Evolutionary conservation across 2,888 invertebrate species (phyloP), one percentile per base, ranked within the genome.

Genomic region (Ornithoptera priamus): DNA sequence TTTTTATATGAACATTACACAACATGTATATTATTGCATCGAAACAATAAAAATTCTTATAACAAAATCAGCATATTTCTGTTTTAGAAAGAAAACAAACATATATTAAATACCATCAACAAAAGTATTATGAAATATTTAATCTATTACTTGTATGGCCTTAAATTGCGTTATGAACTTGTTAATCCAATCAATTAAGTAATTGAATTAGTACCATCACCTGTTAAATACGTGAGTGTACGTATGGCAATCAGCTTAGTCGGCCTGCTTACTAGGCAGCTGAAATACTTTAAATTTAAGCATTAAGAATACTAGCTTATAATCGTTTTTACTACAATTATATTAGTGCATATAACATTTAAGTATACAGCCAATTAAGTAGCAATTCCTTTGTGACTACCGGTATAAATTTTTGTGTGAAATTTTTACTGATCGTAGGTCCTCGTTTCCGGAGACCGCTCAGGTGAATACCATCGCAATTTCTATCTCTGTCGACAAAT

Each of bases 121-220:
- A 30, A 56, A 66, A 56, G 42, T 7, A 58, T 70, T 63, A 58
- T 42, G 50, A 70, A 59, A 66, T 66, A 59, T 62, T 59, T 66
- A 66, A 66, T 70, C 62, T 36, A 70, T 63, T 3, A 66, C 70
- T 70, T 70, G 66, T 70, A 67, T 42, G 65, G 62, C 66, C 30
- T 70, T 70, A 66, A 63, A 58, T 62, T 66, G 59, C 50, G 36
- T 50, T 67, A 58, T 22, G 50, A 18, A 53, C 39, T n/a, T 39
- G 50, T 60, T 70, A 70, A 70, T 70, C 70, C 66, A 70, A 70
- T 70, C 66, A 70, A 62, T 66, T 59, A 53, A 66, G 53, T 70
- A 70, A 70, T 70, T 66, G 59, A 58, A 66, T 70, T 70, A 70
- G 58, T 53, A 60, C 24, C 20, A 22, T 63, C 46, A 62, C 30